These are phyloP conservation scores for Andrena haemorrhoa DNA, from an alignment of 2,888 invertebrate genomes.

Conservation along the genomic window DNA sequence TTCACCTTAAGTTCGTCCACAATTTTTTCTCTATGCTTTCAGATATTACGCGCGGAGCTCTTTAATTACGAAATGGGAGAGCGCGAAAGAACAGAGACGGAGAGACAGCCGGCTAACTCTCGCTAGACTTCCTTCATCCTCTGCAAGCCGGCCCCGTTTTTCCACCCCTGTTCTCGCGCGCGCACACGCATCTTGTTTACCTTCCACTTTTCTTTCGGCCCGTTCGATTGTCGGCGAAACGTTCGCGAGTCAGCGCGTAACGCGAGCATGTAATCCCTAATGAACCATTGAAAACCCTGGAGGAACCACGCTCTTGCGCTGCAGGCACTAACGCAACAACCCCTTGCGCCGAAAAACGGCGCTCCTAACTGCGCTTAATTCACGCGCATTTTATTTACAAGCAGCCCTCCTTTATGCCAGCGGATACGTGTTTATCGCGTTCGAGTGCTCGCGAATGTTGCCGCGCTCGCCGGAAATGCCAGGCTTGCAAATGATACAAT, in stretches of 20 bases:
- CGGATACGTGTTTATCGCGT: constrained; percentile 13
- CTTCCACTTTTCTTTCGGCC: constrained; percentile 52
- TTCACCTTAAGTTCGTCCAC: constrained; percentile 31
- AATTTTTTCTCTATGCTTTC: constrained; percentile 68
- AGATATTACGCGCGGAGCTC: constrained; percentile 64
- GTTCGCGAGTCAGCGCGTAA: constrained; percentile 53
- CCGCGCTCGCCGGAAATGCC: neutral
- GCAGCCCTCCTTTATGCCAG: constrained; percentile 12
- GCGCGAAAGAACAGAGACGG: constrained; percentile 33
- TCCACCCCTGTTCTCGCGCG: neutral
- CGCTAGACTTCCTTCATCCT: constrained; percentile 40
- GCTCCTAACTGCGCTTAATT: neutral
- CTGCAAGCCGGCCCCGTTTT: constrained; percentile 13
- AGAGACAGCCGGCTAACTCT: constrained; percentile 54
- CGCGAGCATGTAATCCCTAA: constrained; percentile 35
- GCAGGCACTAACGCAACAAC: constrained; percentile 1
- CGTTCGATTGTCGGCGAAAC: constrained; percentile 59
- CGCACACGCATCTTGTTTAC: constrained; percentile 42
- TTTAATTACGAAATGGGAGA: constrained; percentile 66
- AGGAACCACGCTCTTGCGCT: neutral
- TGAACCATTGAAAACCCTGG: neutral
- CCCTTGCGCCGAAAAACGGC: neutral
- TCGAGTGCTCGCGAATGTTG: neutral
- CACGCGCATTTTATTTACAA: neutral
- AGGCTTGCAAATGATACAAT: constrained; percentile 4